phyloP scores from a whole-genome alignment of 2,113 vertebrate species.

The Myrmecophaga tridactyla region DNA sequence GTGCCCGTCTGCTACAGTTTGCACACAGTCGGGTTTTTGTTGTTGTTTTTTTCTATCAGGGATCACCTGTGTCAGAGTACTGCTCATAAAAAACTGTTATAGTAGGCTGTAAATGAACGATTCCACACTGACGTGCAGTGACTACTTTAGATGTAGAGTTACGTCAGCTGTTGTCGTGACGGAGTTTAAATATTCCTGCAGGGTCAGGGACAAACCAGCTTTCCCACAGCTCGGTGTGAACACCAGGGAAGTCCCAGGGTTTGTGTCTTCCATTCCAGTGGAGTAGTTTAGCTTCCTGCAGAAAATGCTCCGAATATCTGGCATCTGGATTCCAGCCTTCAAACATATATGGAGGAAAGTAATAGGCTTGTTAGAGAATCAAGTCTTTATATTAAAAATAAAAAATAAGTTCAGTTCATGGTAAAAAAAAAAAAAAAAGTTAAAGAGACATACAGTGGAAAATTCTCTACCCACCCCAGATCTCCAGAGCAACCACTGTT shows the following conservation, averaged over 20 bases:
- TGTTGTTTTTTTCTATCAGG: neutral
- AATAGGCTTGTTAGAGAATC: slow-evolving; percentile 40
- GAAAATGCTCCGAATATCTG: slow-evolving; percentile 88
- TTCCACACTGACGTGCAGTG: neutral
- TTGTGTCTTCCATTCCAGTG: slow-evolving; percentile 98
- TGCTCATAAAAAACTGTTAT: neutral
- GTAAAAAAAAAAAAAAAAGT: neutral
- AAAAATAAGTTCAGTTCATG: neutral
- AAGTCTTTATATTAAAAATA: neutral
- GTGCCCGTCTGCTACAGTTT: fast-evolving
- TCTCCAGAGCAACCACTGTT: neutral
- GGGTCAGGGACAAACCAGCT: slow-evolving; percentile 97
- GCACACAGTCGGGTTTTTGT: neutral
- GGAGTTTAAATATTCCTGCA: slow-evolving; percentile 88
- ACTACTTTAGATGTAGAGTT: too few species aligned
- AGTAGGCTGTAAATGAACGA: neutral
- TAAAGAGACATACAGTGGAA: neutral
- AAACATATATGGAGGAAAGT: slow-evolving; percentile 19
- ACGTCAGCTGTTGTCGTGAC: slow-evolving; percentile 82
- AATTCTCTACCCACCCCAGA: neutral
- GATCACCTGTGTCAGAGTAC: neutral
- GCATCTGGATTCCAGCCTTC: slow-evolving; percentile 94
- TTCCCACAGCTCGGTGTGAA: slow-evolving; percentile 94
- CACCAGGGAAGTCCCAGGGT: slow-evolving; percentile 92
- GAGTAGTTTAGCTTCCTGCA: slow-evolving; percentile 92